Base-by-base conservation (phyloP, 2,888 invertebrate species). In the Microplitis deprimator region DNA sequence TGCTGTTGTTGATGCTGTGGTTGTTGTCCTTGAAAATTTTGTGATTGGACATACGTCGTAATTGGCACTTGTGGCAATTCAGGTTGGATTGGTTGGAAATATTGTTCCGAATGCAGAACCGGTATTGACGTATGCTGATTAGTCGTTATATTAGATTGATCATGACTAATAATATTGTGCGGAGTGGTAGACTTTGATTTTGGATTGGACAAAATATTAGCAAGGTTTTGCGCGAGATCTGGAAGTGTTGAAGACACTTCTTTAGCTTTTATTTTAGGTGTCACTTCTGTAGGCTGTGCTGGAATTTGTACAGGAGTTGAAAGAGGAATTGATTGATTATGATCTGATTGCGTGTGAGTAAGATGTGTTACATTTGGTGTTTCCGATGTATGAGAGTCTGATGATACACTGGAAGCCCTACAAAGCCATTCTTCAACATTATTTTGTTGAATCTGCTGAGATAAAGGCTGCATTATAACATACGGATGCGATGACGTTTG, bases 191-290 rank as follows among this genome's bases (percentile, higher is more conserved):
- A 84, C 73, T 89, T 89, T n/a, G 88, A 85, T 76, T 90, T 89
- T 0, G 90, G 89, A 82, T 90, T 89, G 0, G 89, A 89, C 7
- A 89, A 80, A 79, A 90, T 90, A 73, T 90, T 89, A 2, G 90
- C 89, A 39, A 90, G 82, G 83, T 89, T 90, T 80, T 90, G 89
- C 3, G 89, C 90, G 3, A 89, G 81, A 78, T 90, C 89, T 13
- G 90, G 90, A 20, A 90, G 81, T 0, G 89, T 89, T 6, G 89
- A 89, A 0, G 89, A 89, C 0, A 88, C 85, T 79, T 89, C 90
- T 74, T 90, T 89, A 1, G 87, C 79, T 77, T 90, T 89, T 0
- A 81, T 60, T 75, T 85, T 85, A 39, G 84, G 84, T 6, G 79
- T 60, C 78, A 80, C 77, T 85, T 88, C n/a, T 5, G 70, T 60